Conservation (phyloP, 2,888 invertebrate genomes). For the Folsomia candida region DNA sequence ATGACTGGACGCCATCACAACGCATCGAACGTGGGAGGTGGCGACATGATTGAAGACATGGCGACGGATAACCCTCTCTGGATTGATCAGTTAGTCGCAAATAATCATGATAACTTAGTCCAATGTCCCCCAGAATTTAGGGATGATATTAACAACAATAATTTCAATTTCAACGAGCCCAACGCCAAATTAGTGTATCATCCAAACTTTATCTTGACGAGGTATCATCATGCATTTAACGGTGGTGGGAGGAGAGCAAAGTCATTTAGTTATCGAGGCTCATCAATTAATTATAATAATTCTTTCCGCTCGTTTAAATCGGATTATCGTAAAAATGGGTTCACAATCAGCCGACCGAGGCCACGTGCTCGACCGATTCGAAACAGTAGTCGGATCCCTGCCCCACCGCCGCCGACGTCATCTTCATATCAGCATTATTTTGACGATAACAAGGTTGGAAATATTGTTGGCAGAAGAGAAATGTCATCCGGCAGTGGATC, state of each 20-base stretch:
- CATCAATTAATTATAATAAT: neutral
- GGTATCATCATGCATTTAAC: neutral
- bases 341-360: neutral
- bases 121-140: neutral
- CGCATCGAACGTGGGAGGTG: neutral
- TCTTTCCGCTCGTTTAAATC: neutral
- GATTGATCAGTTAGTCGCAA: constrained; percentile 74
- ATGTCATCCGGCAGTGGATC: neutral
- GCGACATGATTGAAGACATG: constrained; percentile 48
- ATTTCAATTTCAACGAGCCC: neutral
- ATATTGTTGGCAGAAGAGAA: neutral
- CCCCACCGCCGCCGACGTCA: no score
- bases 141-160: neutral
- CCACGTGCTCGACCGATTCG: neutral
- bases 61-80: constrained; percentile 86
- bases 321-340: neutral
- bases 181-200: neutral
- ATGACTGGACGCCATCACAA: constrained; percentile 30
- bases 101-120: neutral
- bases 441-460: neutral
- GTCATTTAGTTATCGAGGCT: neutral
- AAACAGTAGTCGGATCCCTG: no score
- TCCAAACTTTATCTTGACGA: neutral
- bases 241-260: neutral
- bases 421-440: neutral